A percentile compares a stretch with the other conserved stretches of the same genome.
These are phyloP conservation scores for Nansenia antarctica DNA, from an alignment of 2,113 vertebrate genomes.

Conservation along the genomic window DNA sequence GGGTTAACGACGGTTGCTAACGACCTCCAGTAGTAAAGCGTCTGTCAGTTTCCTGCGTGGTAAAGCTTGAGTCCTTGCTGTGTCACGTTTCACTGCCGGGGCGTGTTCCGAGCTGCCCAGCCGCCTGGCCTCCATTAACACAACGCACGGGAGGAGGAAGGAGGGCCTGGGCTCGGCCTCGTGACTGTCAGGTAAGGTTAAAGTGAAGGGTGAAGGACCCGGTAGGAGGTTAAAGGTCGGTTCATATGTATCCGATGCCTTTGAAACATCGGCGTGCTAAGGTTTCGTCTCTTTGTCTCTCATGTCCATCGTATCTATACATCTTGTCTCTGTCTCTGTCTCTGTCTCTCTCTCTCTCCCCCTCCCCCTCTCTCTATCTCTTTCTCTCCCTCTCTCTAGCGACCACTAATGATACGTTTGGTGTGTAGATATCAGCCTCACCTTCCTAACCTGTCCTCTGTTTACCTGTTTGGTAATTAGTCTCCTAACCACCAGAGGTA, in stretches of 20 bases:
- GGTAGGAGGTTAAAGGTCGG: too few species aligned
- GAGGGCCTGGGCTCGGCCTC: too few species aligned
- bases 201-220: too few species aligned
- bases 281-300: neutral
- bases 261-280: too few species aligned
- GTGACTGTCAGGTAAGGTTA: too few species aligned
- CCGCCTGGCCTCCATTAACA: too few species aligned
- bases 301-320: too few species aligned
- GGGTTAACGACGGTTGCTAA: conserved; percentile 25
- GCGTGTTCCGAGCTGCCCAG: too few species aligned
- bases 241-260: too few species aligned
- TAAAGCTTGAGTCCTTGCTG: conserved; percentile 20
- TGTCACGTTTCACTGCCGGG: conserved; percentile 43
- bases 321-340: neutral
- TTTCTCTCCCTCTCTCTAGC: neutral
- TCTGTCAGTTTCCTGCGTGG: conserved; percentile 31
- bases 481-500: neutral
- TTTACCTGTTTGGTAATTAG: neutral
- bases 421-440: conserved; percentile 3
- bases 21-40: conserved; percentile 24
- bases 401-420: conserved; percentile 10
- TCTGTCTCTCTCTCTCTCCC: neutral
- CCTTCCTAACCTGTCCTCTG: neutral
- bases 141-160: too few species aligned
- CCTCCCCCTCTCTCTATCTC: neutral